Base-by-base conservation (phyloP, 92 coral and sea anemone genomes). In the Epizoanthus illoricatus region DNA sequence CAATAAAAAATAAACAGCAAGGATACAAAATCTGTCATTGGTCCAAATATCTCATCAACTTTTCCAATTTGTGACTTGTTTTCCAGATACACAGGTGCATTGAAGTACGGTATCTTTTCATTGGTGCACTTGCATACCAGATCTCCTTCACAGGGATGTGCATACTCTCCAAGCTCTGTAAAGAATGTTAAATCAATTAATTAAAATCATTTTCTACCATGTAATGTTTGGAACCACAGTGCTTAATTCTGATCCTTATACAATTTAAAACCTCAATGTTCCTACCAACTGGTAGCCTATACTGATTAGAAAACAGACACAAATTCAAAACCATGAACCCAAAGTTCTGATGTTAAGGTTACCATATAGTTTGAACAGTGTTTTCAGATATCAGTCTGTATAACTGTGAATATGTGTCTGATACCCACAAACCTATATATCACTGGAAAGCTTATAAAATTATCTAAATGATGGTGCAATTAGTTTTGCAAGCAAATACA, bases 11-110 rank as follows among this genome's bases (percentile, higher is more conserved):
- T 36, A 16, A 36, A 21, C 28, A 36, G 5, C 43, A 91, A 96
- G 93, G 99, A 96, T 96, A 96, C 99, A 96, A 93, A 96, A 16
- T 93, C 98, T 75, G 92, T 89, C 88, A 96, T 91, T 59, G 98
- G 99, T 56, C 99, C 99, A 93, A 96, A 96, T 81, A 96, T 96
- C 62, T 96, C 99, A 84, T 96, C 99, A 57, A 96, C 99, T 96
- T 96, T 96, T 19, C 99, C 99, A 86, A 96, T 90, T 63, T 96
- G 99, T 69, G 98, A 91, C 84, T 96, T 96, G 88, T 96, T 94
- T 79, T 96, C 98, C 43, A 93, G 79, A 84, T 93, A 96, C 33
- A 96, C 92, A 60, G 99, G 99, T 19, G 99, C 99, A 88, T 96
- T 96, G 88, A 96, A 96, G 88, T 96, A 96, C 12, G 99, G 99